Conservation (phyloP, 1,140 invertebrate species). For the Mercenaria mercenaria region DNA sequence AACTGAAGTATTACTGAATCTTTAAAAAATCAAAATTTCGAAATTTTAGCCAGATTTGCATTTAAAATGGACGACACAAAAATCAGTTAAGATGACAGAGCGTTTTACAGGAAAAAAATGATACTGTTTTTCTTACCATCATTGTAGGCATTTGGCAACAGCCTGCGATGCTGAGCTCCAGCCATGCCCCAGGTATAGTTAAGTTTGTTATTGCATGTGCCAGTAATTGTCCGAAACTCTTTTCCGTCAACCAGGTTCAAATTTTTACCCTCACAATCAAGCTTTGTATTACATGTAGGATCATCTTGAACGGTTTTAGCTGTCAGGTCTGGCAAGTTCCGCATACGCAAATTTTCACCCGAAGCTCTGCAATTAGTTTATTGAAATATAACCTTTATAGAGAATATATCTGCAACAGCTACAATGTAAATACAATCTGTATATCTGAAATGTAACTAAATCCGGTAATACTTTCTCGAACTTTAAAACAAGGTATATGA, state of each 20-base stretch:
- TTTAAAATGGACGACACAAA: background rate
- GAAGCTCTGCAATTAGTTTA: too few relatives aligned
- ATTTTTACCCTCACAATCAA: background rate
- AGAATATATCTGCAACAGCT: too few relatives aligned
- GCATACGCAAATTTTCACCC: background rate
- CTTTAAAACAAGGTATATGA: too few relatives aligned
- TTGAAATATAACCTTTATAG: too few relatives aligned
- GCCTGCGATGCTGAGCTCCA: background rate
- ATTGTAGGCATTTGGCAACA: background rate
- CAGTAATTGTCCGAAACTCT: constrained; percentile 21
- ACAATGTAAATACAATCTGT: too few relatives aligned
- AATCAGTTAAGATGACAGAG: background rate
- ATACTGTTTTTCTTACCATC: constrained; percentile 25
- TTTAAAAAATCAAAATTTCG: background rate
- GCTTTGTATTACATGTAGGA: background rate
- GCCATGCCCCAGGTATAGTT: background rate
- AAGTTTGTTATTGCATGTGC: constrained; percentile 9
- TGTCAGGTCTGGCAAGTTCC: background rate
- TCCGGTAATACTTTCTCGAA: too few relatives aligned
- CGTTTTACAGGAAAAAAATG: background rate
- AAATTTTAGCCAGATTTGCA: too few relatives aligned
- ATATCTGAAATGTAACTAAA: too few relatives aligned
- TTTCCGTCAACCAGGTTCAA: background rate
- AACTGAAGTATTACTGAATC: background rate
- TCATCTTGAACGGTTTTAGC: background rate